These are phyloP conservation scores for Tupaia tana DNA, from an alignment of 2,113 vertebrate species.

Conservation along the genomic window DNA sequence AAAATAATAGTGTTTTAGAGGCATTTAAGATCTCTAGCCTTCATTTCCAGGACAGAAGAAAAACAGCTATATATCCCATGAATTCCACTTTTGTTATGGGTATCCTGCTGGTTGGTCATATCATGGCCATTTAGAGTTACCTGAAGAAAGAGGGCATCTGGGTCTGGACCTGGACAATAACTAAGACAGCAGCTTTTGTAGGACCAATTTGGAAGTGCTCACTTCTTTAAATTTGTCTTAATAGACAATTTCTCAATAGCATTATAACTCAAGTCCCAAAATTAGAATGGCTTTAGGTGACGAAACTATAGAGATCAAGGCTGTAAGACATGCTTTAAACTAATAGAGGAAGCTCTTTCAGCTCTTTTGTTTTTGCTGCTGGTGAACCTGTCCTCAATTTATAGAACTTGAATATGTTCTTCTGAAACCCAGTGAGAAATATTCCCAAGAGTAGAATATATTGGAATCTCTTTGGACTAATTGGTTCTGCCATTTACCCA, in stretches of 20 bases:
- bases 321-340: neutral
- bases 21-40: conserved; percentile 75
- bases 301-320: neutral
- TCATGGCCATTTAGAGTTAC: conserved; percentile 29
- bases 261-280: neutral
- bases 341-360: neutral
- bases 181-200: neutral
- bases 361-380: neutral
- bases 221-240: neutral
- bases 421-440: neutral
- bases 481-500: neutral
- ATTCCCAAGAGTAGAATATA: neutral
- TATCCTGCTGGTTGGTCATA: conserved; percentile 58
- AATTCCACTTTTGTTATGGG: conserved; percentile 76
- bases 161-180: neutral
- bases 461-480: neutral
- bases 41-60: conserved; percentile 75
- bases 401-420: neutral
- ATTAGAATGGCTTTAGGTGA: neutral
- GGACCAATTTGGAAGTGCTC: neutral
- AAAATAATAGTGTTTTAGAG: conserved; percentile 67
- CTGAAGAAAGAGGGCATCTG: conserved; percentile 31
- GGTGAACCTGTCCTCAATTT: neutral
- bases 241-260: conserved; percentile 4
- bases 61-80: conserved; percentile 74